Evolutionary conservation across 2,797 vertebrate genomes (phyloP), one percentile per base, ranked within the genome.

Genomic region (Graptemys geographica): DNA sequence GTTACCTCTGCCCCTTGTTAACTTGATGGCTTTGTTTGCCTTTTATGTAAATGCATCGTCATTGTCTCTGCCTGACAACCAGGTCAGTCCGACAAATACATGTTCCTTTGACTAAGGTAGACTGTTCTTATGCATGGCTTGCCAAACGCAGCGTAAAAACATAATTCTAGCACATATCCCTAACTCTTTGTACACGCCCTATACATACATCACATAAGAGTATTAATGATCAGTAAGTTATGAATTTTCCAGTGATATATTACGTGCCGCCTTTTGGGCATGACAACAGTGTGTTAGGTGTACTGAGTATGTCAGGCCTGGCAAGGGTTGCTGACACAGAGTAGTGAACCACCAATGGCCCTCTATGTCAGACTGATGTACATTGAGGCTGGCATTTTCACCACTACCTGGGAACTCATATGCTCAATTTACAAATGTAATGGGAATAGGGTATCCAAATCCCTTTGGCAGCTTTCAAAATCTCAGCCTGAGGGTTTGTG

Each of bases 321-420:
- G 19, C 15, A 6, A 19, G 62, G n/a, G n/a, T 37, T 37, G 65
- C 65, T 37, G n/a, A 69, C n/a, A 37, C 59, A 33, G 19, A 37
- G 18, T 6, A 37, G 65, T 37, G n/a, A 37, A 69, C 65, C 65
- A 37, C 65, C n/a, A 69, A 69, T 37, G n/a, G n/a, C 8, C 33
- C 62, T 33, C 31, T n/a, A 33, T n/a, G 16, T 16, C 33, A 65
- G 31, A n/a, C 15, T 4, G 15, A 0, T 1, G 41, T 0, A 2
- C 7, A 52, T 59, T 86, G 33, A 79, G 57, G 6, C 0, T 1
- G 65, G 28, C 1, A 1, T 56, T 84, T 86, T 83, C 44, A n/a
- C 3, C 83, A 84, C 79, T 28, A 49, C 44, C 74, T 49, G 41
- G 41, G 65, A 86, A 28, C 1, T 28, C 0, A 31, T 47, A 84